Conservation (phyloP, 2,888 invertebrate species). For the Parapristionchus giblindavisi region DNA sequence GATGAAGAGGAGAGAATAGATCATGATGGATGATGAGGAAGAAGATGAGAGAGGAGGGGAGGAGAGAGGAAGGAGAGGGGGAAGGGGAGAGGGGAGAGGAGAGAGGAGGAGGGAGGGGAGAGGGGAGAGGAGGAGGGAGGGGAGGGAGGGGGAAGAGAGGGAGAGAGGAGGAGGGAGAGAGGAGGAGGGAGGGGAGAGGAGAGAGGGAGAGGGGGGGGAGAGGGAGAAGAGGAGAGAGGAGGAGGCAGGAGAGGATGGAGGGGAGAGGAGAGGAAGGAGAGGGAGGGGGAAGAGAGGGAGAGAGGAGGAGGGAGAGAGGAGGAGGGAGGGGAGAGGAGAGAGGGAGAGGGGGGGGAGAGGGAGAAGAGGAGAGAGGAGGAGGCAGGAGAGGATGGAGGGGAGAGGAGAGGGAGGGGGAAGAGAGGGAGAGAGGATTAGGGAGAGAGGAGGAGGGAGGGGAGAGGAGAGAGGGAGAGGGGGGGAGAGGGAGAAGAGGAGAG, state of each 20-base stretch:
- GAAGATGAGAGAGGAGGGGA: neutral
- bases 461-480: neutral
- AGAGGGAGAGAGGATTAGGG: neutral
- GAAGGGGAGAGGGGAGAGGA: neutral
- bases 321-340: neutral
- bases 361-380: neutral
- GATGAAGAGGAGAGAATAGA: neutral
- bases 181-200: neutral
- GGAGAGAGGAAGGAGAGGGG: neutral
- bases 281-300: slow-evolving; percentile 12
- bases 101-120: neutral
- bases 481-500: slow-evolving; percentile 1
- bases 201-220: neutral
- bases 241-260: neutral
- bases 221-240: neutral
- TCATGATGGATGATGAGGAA: neutral
- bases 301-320: neutral
- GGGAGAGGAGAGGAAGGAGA: neutral
- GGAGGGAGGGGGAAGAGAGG: neutral
- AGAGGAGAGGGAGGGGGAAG: neutral
- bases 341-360: neutral
- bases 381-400: neutral
- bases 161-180: slow-evolving; percentile 2
- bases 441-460: neutral
- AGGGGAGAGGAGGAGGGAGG: neutral